Evolutionary conservation across 2,797 vertebrate genomes (phyloP).

Genomic region (Acridotheres tristis): DNA sequence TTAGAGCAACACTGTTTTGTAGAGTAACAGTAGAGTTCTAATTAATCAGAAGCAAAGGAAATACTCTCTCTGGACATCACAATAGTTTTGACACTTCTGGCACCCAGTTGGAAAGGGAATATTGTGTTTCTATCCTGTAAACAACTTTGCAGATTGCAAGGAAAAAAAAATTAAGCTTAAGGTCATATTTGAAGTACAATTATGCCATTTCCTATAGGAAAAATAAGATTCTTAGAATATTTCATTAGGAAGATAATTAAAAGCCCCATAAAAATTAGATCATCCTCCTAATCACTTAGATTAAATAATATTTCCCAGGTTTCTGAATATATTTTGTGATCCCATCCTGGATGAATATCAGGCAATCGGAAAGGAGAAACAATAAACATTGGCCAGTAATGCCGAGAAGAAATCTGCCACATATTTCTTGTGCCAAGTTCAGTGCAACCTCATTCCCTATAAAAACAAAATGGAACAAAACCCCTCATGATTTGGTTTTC

Average conservation of each 20-base stretch:
- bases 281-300: background rate
- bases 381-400: background rate
- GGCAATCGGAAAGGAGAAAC: background rate
- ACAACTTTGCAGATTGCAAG: background rate
- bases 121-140: background rate
- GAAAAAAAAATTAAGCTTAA: background rate
- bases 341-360: background rate
- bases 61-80: background rate
- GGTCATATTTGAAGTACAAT: background rate
- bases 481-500: accelerated
- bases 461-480: background rate
- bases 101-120: background rate
- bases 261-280: background rate
- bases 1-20: background rate
- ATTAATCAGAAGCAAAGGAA: background rate
- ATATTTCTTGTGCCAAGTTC: background rate
- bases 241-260: background rate
- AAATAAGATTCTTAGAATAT: background rate
- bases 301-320: background rate
- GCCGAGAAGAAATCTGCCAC: background rate
- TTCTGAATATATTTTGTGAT: background rate
- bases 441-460: background rate
- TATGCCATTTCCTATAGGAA: background rate
- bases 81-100: background rate
- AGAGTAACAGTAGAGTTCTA: background rate